Evolutionary conservation across 2,113 vertebrate genomes (phyloP).

Genomic region (Eulacestoma nigropectus): DNA sequence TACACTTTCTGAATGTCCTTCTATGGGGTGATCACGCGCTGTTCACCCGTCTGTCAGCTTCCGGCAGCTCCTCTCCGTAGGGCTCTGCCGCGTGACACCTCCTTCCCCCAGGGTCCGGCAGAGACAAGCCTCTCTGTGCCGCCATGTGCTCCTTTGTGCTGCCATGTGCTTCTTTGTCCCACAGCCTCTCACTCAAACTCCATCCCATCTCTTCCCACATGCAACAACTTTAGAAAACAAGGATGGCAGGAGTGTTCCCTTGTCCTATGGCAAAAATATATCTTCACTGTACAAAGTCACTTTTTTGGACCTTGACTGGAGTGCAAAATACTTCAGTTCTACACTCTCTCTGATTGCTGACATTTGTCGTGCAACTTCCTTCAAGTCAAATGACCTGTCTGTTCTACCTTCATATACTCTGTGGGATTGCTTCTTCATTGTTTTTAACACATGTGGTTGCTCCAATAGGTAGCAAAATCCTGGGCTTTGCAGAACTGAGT

Average conservation of each 20-base stretch:
- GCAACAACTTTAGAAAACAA: background rate
- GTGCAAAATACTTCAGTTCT: background rate
- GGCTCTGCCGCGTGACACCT: too few relatives aligned
- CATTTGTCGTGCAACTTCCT: background rate
- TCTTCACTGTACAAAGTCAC: background rate
- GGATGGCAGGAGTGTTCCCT: background rate
- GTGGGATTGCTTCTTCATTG: fast-evolving
- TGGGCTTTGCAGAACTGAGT: background rate
- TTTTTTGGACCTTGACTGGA: background rate
- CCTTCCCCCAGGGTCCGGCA: too few relatives aligned
- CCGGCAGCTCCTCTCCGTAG: too few relatives aligned
- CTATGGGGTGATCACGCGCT: too few relatives aligned
- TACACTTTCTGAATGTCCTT: too few relatives aligned
- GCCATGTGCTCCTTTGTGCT: too few relatives aligned
- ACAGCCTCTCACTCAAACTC: too few relatives aligned
- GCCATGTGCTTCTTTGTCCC: too few relatives aligned
- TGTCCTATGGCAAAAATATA: background rate
- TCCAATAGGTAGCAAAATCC: background rate
- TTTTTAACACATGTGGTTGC: background rate
- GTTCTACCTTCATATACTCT: background rate
- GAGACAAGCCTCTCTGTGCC: too few relatives aligned
- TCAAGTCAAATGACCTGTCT: background rate
- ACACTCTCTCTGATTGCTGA: background rate
- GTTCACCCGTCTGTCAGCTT: too few relatives aligned
- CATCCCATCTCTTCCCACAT: too few relatives aligned